A percentile compares a stretch with the other conserved stretches of the same genome.
Conservation (phyloP, 2,113 vertebrate species). For the Bagarius yarrelli region DNA sequence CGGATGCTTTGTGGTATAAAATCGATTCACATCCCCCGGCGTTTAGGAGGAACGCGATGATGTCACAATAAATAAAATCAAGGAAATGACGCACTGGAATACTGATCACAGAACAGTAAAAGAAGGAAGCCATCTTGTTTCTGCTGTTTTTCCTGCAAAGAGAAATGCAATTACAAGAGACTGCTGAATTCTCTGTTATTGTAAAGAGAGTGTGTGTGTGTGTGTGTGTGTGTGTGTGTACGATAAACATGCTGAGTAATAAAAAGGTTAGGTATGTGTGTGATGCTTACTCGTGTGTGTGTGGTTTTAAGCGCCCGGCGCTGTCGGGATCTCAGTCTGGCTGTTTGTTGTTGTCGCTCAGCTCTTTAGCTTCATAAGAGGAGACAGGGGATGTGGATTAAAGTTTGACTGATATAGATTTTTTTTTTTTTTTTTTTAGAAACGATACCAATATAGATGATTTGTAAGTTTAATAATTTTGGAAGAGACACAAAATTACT, state of each 20-base stretch:
- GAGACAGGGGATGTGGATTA: not conserved
- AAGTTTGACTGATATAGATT: too few species aligned
- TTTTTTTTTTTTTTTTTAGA: too few species aligned
- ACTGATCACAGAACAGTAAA: conserved; percentile 13
- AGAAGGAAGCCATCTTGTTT: not conserved
- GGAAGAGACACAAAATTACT: too few species aligned
- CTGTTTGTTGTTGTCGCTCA: conserved; percentile 10
- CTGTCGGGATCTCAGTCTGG: not conserved
- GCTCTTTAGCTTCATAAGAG: conserved; percentile 9
- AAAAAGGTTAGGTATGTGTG: too few species aligned
- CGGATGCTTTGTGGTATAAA: not conserved
- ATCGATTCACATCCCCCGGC: not conserved
- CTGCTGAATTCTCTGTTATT: not conserved
- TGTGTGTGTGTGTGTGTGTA: too few species aligned
- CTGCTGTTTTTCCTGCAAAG: not conserved
- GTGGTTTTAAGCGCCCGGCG: not conserved
- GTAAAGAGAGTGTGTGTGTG: too few species aligned
- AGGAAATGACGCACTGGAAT: not conserved
- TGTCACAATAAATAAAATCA: conserved; percentile 14
- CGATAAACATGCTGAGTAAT: not conserved
- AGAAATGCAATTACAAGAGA: not conserved
- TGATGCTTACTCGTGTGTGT: not conserved
- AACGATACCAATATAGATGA: too few species aligned
- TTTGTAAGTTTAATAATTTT: too few species aligned
- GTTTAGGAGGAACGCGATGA: not conserved